phyloP scores from a whole-genome alignment of 2,797 vertebrate species.

The Steatocranus sp. region DNA sequence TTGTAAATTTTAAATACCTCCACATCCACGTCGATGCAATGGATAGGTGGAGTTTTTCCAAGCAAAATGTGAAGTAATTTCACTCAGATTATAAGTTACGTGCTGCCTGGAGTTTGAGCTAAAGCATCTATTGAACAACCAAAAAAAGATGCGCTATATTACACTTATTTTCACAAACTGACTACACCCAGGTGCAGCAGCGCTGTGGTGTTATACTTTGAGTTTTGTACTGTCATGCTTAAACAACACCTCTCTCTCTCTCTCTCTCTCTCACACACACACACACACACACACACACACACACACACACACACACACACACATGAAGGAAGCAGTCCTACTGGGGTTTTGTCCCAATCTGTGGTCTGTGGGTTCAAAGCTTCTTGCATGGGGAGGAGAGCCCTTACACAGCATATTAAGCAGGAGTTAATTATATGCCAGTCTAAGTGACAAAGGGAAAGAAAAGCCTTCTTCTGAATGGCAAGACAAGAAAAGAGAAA shows the following conservation, averaged over 20 bases:
- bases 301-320: slow-evolving; percentile 12
- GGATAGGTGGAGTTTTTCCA: neutral
- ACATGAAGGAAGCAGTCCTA: slow-evolving; percentile 68
- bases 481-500: slow-evolving; percentile 77
- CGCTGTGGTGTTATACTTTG: neutral
- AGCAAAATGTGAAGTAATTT: neutral
- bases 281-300: neutral
- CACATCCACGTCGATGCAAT: neutral
- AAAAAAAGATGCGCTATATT: neutral
- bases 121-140: neutral
- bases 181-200: neutral
- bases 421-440: slow-evolving; percentile 85
- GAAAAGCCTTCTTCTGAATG: slow-evolving; percentile 77
- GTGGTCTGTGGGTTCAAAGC: slow-evolving; percentile 80
- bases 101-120: neutral
- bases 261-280: neutral
- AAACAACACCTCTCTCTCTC: neutral
- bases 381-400: slow-evolving; percentile 74
- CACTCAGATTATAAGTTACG: neutral
- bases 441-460: slow-evolving; percentile 78
- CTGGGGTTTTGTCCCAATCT: slow-evolving; percentile 73
- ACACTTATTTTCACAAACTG: neutral
- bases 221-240: neutral
- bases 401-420: slow-evolving; percentile 84
- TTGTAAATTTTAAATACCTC: neutral